Evolutionary conservation across 1,140 invertebrate genomes (phyloP).

Genomic region (Leptinotarsa texana): DNA sequence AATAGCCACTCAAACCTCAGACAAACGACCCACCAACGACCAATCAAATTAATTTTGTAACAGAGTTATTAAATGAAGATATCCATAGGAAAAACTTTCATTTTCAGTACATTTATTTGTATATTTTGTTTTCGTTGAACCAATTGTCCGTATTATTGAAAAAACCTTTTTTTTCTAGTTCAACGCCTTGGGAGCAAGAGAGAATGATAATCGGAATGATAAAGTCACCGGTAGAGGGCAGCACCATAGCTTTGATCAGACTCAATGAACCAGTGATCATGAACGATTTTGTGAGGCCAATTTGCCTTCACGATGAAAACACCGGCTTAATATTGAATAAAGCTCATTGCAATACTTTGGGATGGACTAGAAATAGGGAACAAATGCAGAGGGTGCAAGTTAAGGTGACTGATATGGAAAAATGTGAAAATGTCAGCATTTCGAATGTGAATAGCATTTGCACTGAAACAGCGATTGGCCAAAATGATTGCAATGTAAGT

Average conservation of each 20-base stretch:
- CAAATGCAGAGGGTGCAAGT: conserved; percentile 78
- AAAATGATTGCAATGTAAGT: conserved; percentile 80
- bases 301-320: conserved; percentile 70
- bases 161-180: conserved; percentile 54
- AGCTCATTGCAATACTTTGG: conserved; percentile 74
- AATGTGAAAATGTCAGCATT: conserved; percentile 82
- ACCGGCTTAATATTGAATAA: conserved; percentile 28
- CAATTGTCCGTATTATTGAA: too few relatives aligned
- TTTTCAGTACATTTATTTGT: too few relatives aligned
- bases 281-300: conserved; percentile 81
- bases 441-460: conserved; percentile 79
- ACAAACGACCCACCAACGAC: too few relatives aligned
- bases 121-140: too few relatives aligned
- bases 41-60: too few relatives aligned
- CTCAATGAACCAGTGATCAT: conserved; percentile 74
- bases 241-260: conserved; percentile 79
- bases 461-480: conserved; percentile 77
- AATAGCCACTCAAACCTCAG: too few relatives aligned
- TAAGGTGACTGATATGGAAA: conserved; percentile 72
- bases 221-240: conserved; percentile 86
- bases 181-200: conserved; percentile 86
- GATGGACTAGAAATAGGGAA: conserved; percentile 81
- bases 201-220: conserved; percentile 84
- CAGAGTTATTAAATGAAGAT: too few relatives aligned
- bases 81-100: too few relatives aligned